A percentile compares a stretch with the other conserved stretches of the same genome.
Evolutionary conservation across 2,888 invertebrate genomes (phyloP).

Genomic region (Agapostemon virescens): DNA sequence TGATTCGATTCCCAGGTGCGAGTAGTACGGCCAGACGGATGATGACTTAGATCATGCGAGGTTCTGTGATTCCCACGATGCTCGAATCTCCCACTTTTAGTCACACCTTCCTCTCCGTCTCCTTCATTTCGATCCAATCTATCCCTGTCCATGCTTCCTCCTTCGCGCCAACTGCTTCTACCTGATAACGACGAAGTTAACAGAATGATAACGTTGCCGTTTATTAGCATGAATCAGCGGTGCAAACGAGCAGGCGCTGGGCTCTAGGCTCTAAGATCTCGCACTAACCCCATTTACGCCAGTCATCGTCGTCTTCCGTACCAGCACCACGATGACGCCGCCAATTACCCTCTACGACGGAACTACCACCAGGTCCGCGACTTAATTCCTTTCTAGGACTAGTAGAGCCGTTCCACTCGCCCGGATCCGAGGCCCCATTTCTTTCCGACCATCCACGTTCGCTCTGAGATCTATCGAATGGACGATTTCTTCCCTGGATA

Average conservation of each 20-base stretch:
- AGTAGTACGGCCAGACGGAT: slow-evolving; percentile 74
- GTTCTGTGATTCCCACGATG: slow-evolving; percentile 77
- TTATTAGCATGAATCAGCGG: neutral
- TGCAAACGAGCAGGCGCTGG: neutral
- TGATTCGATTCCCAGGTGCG: slow-evolving; percentile 79
- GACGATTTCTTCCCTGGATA: slow-evolving; percentile 74
- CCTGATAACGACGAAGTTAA: slow-evolving; percentile 57
- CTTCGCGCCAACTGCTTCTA: slow-evolving; percentile 81
- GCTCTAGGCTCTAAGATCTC: neutral
- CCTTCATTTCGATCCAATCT: slow-evolving; percentile 73
- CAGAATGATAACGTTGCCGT: too few species aligned
- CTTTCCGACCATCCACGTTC: slow-evolving; percentile 83
- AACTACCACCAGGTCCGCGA: slow-evolving; percentile 78
- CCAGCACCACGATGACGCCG: slow-evolving; percentile 80
- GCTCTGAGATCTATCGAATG: slow-evolving; percentile 79
- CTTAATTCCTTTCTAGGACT: slow-evolving; percentile 83
- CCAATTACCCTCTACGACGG: slow-evolving; percentile 81
- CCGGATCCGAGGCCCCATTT: slow-evolving; percentile 81
- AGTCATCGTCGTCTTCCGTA: slow-evolving; percentile 82
- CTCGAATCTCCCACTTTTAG: slow-evolving; percentile 76
- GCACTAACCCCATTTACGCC: slow-evolving; percentile 83
- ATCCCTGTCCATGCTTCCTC: slow-evolving; percentile 75
- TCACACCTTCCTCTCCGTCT: slow-evolving; percentile 73
- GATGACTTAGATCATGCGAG: slow-evolving; percentile 76
- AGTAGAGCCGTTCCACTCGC: slow-evolving; percentile 82